Evolutionary conservation across 2,888 invertebrate species (phyloP), one percentile per base, ranked within the genome.

Genomic region (Acanthosoma haemorrhoidale): DNA sequence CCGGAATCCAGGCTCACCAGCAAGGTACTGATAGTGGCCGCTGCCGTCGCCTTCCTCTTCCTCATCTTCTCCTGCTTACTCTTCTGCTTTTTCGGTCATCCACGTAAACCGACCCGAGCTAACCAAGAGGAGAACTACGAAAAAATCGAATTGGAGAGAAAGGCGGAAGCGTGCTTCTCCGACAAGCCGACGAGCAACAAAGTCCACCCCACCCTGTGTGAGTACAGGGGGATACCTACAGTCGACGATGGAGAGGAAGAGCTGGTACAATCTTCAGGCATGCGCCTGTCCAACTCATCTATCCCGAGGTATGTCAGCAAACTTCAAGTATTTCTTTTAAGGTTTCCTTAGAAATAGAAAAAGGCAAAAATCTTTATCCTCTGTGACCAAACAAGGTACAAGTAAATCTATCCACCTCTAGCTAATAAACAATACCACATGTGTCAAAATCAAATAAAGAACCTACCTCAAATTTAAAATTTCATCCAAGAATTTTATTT

Each of bases 131-230:
- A 89, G 76, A 89, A 86, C 80, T 90, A 90, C 78, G 90, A 90
- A 79, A 91, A 90, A 82, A 90, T 91, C 75, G 90, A 90, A 78
- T 85, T 89, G 83, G 87, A 86, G 79, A 84, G 86, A 76, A 84
- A 83, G 75, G 57, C 13, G 0, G 68, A 67, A 21, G 32, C 18
- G 15, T 43, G 70, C 11, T 68, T 66, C 15, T 57, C 66, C 13
- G 70, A 70, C 13, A 70, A 68, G n/a, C 29, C 31, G 31, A 13
- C 72, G 2, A 41, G 58, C 15, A 70, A 72, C 25, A 72, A 70
- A 57, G 68, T 72, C 11, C 72, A 72, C 11, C 72, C 72, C 1
- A 72, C 60, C 38, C 59, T 70, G 43, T 63, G 73, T 60, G 74
- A 75, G 41, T 75, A 75, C 41, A 69, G 72, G 32, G 75, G 75